These are phyloP conservation scores for Gobio occitaniae DNA, from an alignment of 2,797 vertebrate species.

Conservation along the genomic window DNA sequence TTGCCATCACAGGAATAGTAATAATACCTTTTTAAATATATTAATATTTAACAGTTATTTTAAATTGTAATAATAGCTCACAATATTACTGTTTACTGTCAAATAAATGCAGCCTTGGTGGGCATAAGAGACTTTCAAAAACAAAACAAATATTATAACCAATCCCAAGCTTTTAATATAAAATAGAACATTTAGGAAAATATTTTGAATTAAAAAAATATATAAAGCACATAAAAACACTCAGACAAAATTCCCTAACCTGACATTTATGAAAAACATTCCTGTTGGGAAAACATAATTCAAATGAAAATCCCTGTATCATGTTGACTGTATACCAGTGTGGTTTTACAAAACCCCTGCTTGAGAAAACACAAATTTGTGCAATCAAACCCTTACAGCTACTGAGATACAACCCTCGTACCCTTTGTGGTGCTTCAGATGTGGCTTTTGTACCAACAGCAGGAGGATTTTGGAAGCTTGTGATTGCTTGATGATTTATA, in stretches of 20 bases:
- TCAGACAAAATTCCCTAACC: neutral
- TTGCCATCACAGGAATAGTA: neutral
- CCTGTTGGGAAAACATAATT: neutral
- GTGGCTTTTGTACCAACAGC: neutral
- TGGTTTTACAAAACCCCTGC: neutral
- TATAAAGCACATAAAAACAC: neutral
- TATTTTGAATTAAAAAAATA: neutral
- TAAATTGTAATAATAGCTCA: too few species aligned
- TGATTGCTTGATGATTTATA: constrained; percentile 12
- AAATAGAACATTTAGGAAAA: neutral
- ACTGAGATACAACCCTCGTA: neutral
- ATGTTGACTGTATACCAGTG: neutral
- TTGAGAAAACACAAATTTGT: neutral
- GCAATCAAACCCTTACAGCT: neutral
- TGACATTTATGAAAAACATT: neutral
- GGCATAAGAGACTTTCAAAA: neutral
- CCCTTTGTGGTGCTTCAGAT: neutral
- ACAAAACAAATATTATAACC: neutral
- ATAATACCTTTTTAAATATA: neutral
- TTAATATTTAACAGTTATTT: neutral
- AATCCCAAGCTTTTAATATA: too few species aligned
- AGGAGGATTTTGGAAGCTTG: neutral
- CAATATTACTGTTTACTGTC: neutral
- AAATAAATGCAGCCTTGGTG: neutral
- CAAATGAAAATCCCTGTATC: neutral